phyloP scores from a whole-genome alignment of 2,113 vertebrate genomes.

The Clarias batrachus region DNA sequence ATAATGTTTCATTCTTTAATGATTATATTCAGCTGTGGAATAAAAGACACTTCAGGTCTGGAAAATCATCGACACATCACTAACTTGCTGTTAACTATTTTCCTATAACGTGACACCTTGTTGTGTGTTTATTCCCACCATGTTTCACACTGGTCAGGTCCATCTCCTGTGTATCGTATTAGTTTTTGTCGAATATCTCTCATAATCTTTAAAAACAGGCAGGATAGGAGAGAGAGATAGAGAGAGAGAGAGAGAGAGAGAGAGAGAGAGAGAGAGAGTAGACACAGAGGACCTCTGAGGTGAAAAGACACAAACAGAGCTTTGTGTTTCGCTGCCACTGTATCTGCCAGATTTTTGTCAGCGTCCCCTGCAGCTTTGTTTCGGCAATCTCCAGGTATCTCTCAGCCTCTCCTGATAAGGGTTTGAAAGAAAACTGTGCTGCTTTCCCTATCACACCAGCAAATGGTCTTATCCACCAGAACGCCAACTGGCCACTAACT shows the following conservation, averaged over 20 bases:
- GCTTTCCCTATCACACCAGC: constrained; percentile 63
- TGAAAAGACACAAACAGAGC: constrained; percentile 58
- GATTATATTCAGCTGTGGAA: not conserved
- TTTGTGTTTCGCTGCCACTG: constrained; percentile 57
- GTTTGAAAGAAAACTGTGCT: constrained; percentile 55
- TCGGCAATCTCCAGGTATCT: constrained; percentile 63
- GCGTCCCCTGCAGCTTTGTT: constrained; percentile 57
- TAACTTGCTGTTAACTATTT: not conserved
- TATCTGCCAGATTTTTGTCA: constrained; percentile 68
- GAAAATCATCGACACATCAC: not conserved
- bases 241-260: not conserved
- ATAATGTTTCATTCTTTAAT: not conserved
- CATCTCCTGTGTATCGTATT: not conserved
- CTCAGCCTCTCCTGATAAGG: constrained; percentile 61
- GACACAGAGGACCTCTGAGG: constrained; percentile 30
- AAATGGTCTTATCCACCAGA: constrained; percentile 68
- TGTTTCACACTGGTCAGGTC: not conserved
- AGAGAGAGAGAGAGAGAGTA: not conserved
- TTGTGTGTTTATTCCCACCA: not conserved
- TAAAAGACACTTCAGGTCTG: no score
- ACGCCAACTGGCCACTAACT: constrained; percentile 63
- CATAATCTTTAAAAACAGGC: not conserved
- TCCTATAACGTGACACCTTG: not conserved
- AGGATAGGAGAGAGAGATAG: constrained; percentile 36
- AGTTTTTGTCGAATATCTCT: not conserved